phyloP scores from a whole-genome alignment of 2,797 vertebrate species.

The Poecilia gillii region DNA sequence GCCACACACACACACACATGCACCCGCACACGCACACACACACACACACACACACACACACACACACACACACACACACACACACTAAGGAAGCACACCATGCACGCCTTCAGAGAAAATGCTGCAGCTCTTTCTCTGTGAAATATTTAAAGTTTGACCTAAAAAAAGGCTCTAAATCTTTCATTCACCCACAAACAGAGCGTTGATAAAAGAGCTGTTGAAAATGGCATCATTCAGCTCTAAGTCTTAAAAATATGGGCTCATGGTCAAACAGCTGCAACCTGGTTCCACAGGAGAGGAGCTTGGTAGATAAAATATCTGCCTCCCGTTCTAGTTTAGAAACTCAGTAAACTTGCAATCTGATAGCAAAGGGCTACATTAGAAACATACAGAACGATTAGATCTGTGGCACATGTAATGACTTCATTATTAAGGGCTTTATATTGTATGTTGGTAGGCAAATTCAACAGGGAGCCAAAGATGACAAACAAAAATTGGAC shows the following conservation, averaged over 20 bases:
- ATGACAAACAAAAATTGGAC: background rate
- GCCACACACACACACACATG: background rate
- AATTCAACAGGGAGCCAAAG: background rate
- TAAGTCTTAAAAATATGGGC: background rate
- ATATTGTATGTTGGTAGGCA: background rate
- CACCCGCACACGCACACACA: no score
- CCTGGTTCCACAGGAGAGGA: background rate
- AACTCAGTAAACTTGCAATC: background rate
- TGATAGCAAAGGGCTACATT: background rate
- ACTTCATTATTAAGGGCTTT: background rate
- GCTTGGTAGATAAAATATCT: background rate
- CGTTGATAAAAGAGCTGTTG: background rate
- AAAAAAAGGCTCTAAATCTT: background rate
- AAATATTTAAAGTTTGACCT: background rate
- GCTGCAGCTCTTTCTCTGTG: background rate
- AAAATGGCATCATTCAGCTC: background rate
- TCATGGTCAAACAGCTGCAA: background rate
- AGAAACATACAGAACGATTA: background rate
- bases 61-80: no score
- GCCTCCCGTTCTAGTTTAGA: background rate
- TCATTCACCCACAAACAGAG: background rate
- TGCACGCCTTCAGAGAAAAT: background rate
- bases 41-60: no score
- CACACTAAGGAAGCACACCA: background rate
- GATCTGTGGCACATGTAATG: background rate